Conservation (phyloP, 2,797 vertebrate species). For the Mergus octosetaceus region DNA sequence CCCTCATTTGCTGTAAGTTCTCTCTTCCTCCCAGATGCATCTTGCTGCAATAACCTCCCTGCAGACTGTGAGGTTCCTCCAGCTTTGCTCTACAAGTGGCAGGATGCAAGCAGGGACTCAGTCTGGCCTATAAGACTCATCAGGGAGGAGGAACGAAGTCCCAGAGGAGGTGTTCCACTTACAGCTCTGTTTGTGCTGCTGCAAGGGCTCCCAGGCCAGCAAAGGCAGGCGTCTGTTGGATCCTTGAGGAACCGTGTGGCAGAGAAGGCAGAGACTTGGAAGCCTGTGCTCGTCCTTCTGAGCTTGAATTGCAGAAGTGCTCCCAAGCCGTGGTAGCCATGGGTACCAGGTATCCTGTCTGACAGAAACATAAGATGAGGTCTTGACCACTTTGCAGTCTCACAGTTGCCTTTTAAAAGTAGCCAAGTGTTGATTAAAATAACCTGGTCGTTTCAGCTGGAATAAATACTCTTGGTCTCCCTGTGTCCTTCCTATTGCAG, state of each 20-base stretch:
- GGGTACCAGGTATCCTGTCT: not conserved
- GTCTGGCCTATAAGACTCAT: not conserved
- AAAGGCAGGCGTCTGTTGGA: not conserved
- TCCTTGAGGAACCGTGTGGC: not conserved
- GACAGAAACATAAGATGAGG: not conserved
- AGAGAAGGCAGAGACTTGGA: not conserved
- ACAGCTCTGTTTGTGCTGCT: not conserved
- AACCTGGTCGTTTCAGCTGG: not conserved
- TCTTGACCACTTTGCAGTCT: not conserved
- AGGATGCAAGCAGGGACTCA: not conserved
- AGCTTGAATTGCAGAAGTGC: not conserved
- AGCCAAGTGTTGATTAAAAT: rapidly evolving
- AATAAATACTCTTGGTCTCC: not conserved
- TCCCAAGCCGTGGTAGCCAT: not conserved
- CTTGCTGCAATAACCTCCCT: not conserved
- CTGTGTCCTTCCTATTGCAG: not conserved
- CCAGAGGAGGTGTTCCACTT: constrained; percentile 8
- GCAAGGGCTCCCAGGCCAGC: not conserved
- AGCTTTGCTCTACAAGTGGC: not conserved
- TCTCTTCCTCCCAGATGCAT: not conserved
- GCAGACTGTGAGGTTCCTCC: not conserved
- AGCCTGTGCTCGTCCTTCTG: not conserved
- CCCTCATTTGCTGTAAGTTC: not conserved
- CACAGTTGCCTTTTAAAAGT: not conserved
- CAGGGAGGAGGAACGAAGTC: not conserved